These are phyloP conservation scores for Chaetophractus vellerosus DNA, from an alignment of 2,797 vertebrate genomes.

Conservation along the genomic window DNA sequence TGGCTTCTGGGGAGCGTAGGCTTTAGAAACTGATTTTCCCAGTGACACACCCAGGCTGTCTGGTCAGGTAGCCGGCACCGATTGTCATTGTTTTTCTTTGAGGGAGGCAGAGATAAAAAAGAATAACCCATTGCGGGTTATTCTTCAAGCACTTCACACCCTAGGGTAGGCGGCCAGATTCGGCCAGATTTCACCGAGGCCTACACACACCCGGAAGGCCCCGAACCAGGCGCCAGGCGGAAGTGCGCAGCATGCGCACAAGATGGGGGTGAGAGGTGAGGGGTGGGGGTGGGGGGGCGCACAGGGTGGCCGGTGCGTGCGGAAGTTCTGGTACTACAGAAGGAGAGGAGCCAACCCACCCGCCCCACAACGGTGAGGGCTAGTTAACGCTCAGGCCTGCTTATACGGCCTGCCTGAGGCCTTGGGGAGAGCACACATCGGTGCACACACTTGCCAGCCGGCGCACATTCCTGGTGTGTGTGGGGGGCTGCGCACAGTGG, in stretches of 20 bases:
- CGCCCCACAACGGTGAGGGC: not conserved
- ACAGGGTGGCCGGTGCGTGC: no score
- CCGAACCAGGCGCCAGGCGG: not conserved
- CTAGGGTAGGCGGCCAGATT: not conserved
- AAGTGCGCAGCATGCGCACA: no score
- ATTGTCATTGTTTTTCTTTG: conserved; percentile 80
- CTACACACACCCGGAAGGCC: not conserved
- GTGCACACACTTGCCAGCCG: not conserved
- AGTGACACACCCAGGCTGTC: conserved; percentile 91
- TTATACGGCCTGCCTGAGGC: not conserved
- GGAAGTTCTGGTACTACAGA: not conserved
- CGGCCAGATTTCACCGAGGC: no score
- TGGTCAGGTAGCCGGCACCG: conserved; percentile 86
- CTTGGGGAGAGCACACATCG: accelerated
- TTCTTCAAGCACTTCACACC: not conserved
- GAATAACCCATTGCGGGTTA: conserved; percentile 7
- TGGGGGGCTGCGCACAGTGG: accelerated
- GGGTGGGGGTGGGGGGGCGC: not conserved
- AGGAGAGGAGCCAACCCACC: not conserved
- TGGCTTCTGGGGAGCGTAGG: conserved; percentile 90
- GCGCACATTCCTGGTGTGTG: not conserved
- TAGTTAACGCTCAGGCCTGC: not conserved
- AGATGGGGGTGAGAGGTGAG: no score
- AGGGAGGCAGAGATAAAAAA: conserved; percentile 60
- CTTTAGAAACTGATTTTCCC: conserved; percentile 88